Percentiles rank a stretch among this genome's conserved stretches.
These are phyloP conservation scores for Platyrinchus mystaceus DNA, from an alignment of 2,797 vertebrate species.

Conservation along the genomic window DNA sequence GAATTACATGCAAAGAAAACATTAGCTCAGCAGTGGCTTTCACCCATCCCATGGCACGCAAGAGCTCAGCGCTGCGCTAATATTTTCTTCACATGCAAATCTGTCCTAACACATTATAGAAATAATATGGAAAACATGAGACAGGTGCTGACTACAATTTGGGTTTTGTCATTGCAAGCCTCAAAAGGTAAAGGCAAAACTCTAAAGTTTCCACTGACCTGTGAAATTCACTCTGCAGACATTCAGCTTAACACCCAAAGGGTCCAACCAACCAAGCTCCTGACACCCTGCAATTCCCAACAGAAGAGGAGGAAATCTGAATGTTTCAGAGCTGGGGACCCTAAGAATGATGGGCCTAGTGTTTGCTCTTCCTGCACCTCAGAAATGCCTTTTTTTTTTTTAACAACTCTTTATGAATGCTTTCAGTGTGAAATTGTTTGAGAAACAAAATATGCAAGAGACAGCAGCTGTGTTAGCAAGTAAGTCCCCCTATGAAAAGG, in stretches of 20 bases:
- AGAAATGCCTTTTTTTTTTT: background rate
- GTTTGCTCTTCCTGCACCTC: background rate
- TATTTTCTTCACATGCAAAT: constrained; percentile 39
- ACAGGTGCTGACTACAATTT: background rate
- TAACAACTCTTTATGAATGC: background rate
- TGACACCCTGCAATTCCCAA: background rate
- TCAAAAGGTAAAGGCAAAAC: background rate
- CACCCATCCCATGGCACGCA: rapidly evolving
- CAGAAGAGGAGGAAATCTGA: background rate
- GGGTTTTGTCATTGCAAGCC: background rate
- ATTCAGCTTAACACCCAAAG: background rate
- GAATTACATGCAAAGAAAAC: constrained; percentile 14
- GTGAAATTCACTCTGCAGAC: background rate
- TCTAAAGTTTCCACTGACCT: background rate
- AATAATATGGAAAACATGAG: constrained; percentile 42
- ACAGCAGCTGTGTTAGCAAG: background rate
- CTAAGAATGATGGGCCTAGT: background rate
- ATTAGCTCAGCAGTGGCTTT: background rate
- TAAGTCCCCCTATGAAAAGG: background rate
- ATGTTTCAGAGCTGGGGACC: background rate
- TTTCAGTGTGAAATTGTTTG: background rate
- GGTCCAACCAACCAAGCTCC: background rate
- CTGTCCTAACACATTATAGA: constrained; percentile 8
- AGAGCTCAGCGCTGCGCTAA: background rate
- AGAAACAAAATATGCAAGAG: background rate